Base-by-base conservation (phyloP, 1,140 invertebrate genomes). In the Hermetia illucens region DNA sequence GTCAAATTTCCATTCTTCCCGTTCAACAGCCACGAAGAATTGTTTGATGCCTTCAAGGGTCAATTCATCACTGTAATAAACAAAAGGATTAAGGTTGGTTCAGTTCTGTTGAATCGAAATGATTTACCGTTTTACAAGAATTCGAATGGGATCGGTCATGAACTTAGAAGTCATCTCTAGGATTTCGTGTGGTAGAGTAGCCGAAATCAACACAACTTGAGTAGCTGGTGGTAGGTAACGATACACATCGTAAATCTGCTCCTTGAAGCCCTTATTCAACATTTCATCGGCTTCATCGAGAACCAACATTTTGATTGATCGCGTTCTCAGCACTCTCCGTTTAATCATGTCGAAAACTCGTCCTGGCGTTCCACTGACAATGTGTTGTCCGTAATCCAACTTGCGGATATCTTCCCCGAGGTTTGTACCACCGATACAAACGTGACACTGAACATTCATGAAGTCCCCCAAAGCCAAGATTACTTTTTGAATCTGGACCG, bases 1-100 rank as follows among this genome's bases (percentile, higher is more conserved):
- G 53, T 99, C 95, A 67, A 98, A 98, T 62, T 99, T 99, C 95
- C 95, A 98, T 67, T 98, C 95, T 65, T 99, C 96, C 32, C 92
- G 72, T 68, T 99, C 96, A 2, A 99, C 95, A 40, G 94, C 94
- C 4, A 99, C 95, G 57, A 99, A 99, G 64, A 98, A 99, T 62
- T 99, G 96, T 63, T 98, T 98, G 33, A 99, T 98, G 16, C 95
- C 95, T 77, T 99, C 96, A 31, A 99, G 64, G 34, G 96, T 99
- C 81, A 99, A 84, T 68, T 99, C 96, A 79, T 99, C 96, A 81
- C 55, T 58, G 44, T 12, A 40, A 50, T 18, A 18, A 80, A 88
- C 48, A 37, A 66, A 65, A 41, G 33, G 29, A n/a, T n/a, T n/a
- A n/a, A n/a, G n/a, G n/a, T n/a, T n/a, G n/a, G n/a, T n/a, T n/a